phyloP scores from a whole-genome alignment of 2,113 vertebrate genomes.

The Oncorhynchus mykiss region DNA sequence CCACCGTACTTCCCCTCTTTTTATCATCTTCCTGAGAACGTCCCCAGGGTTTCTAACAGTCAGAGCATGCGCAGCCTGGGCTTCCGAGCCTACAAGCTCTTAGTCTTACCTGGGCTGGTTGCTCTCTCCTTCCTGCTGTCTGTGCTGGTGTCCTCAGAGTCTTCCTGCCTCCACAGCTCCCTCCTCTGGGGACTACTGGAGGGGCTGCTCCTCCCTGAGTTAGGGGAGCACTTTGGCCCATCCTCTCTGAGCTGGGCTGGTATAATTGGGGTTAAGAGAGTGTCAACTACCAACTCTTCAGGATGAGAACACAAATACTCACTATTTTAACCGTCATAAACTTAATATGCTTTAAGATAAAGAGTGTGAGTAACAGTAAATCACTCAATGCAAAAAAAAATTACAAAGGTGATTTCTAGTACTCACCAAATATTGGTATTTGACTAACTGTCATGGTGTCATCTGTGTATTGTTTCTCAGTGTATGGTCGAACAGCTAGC shows the following conservation, averaged over 20 bases:
- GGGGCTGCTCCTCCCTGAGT: constrained; percentile 30
- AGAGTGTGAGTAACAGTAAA: background rate
- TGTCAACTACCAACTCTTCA: background rate
- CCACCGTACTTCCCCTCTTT: no score
- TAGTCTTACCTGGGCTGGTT: constrained; percentile 37
- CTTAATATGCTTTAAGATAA: background rate
- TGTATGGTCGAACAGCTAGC: constrained; percentile 72
- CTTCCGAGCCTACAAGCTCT: background rate
- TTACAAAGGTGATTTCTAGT: background rate
- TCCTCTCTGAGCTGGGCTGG: constrained; percentile 21
- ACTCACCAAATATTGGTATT: constrained; percentile 85
- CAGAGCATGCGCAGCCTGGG: no score
- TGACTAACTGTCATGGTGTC: constrained; percentile 80
- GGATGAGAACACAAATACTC: background rate
- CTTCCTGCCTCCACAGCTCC: constrained; percentile 26
- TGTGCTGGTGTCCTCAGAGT: background rate
- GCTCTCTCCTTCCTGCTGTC: background rate
- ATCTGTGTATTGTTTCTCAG: constrained; percentile 55
- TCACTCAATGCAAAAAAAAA: background rate
- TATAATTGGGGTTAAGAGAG: background rate
- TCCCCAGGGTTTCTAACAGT: no score
- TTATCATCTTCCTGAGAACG: no score
- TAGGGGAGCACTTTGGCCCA: background rate
- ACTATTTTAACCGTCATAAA: background rate
- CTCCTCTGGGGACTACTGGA: constrained; percentile 14